Evolutionary conservation across 1,140 invertebrate species (phyloP), one percentile per base, ranked within the genome.

Genomic region (Coelopa frigida): DNA sequence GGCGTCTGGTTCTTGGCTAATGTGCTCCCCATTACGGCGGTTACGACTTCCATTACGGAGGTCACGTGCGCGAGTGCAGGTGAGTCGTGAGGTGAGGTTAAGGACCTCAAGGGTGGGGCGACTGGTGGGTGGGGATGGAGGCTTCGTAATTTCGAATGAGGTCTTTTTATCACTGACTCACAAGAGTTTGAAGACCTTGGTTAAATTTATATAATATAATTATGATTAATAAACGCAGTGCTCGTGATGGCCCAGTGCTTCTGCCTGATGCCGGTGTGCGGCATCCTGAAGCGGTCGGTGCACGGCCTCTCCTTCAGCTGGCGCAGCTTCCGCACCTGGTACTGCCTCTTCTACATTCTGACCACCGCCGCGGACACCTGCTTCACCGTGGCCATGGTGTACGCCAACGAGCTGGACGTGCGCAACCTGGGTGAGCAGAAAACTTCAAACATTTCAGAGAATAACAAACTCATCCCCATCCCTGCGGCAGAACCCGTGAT

Each of bases 201-300:
- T 21, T 18, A 22, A 22, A 5, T 18, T 21, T 6, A 8, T 6
- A 6, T 14, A n/a, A 6, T 40, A 40, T 6, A 12, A 46, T 54
- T 8, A n/a, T n/a, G n/a, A n/a, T n/a, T n/a, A n/a, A n/a, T n/a
- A n/a, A 33, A 33, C n/a, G 26, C 48, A 44, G 55, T 69, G n/a
- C 49, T 70, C 11, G 27, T 49, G 10, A 46, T 70, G 27, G 68
- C 65, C 5, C 68, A 70, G 38, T 57, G 49, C 20, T 70, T 70
- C 41, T 58, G 61, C 22, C 20, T 70, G 1, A 67, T 71, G 62
- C 68, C 68, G 3, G 59, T 71, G 21, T 43, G 44, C 12, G 66
- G 66, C 0, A 49, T 69, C 4, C 35, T 40, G 3, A 46, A 32
- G 0, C 35, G 46, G 4, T 38, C 46, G 4, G 43, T 40, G 2